A percentile compares a stretch with the other conserved stretches of the same genome.
phyloP scores from a whole-genome alignment of 2,888 invertebrate genomes.

The Pardosa pseudoannulata region DNA sequence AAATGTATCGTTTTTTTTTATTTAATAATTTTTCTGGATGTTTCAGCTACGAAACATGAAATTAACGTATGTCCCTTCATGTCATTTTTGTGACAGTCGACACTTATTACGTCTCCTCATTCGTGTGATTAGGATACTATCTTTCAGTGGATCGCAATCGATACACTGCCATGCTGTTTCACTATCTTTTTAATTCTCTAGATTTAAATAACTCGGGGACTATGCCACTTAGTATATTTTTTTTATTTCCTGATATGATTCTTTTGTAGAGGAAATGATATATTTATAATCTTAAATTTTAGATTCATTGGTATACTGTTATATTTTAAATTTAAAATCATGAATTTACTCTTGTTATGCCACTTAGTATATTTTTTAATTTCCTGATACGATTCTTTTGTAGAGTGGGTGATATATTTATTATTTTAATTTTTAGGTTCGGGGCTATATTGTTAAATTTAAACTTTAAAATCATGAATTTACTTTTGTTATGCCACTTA shows the following conservation, averaged over 20 bases:
- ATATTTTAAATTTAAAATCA: no score
- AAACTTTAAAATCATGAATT: no score
- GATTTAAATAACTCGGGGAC: not conserved
- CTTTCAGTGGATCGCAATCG: constrained; percentile 15
- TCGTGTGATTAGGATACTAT: constrained; percentile 14
- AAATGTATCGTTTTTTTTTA: constrained; percentile 13
- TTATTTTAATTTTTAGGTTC: no score
- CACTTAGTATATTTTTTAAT: no score
- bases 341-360: no score
- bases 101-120: constrained; percentile 20
- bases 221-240: not conserved
- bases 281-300: no score
- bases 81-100: constrained; percentile 34
- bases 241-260: not conserved
- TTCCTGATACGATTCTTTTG: no score
- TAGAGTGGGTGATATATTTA: no score
- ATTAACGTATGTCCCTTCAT: constrained; percentile 27
- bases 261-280: not conserved
- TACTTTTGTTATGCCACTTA: no score
- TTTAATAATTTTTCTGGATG: not conserved
- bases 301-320: no score
- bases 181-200: constrained; percentile 11
- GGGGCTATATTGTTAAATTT: no score
- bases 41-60: constrained; percentile 8
- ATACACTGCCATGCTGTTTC: not conserved